Evolutionary conservation across 2,888 invertebrate species (phyloP), one percentile per base, ranked within the genome.

Genomic region (Rhaphigaster nebulosa): DNA sequence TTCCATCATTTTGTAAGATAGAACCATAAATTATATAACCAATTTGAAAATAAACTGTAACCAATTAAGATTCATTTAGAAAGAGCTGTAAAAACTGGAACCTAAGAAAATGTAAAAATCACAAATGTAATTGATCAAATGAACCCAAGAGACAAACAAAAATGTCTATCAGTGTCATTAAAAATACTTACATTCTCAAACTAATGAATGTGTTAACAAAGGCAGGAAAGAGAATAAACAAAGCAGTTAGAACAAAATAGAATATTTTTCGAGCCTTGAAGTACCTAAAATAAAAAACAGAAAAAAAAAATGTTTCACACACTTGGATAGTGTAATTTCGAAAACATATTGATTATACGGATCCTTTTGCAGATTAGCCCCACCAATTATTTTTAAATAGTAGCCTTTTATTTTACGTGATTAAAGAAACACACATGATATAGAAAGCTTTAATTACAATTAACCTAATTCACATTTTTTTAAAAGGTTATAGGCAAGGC

Each of bases 191-290:
- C 97, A 97, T 97, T 93, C 96, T 94, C 92, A 96, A 95, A 89
- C 97, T 97, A 90, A 97, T 95, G 23, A 95, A 95, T 23, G 96
- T 96, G 93, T 96, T 97, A 52, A 97, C 95, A 92, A 97, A 94
- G 0, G 97, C 96, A 87, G 97, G 97, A 92, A 97, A 93, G 87
- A 97, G 94, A 92, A 97, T 96, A 93, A 97, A 96, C 60, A 94
- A 95, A 87, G 96, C 93, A 1, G 97, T 97, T 94, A 96, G 95
- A 45, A 95, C 94, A 93, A 97, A 97, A 93, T 96, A 96, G 90
- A 94, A 94, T 92, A 94, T 94, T 93, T 95, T 94, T 26, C 94
- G 93, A 45, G 94, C 94, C 91, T 95, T 92, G 92, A 95, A 95
- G 93, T 96, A 97, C 93, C 91, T 91, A 54, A n/a, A 60, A 52